These are phyloP conservation scores for Accipiter virgatus DNA, from an alignment of 2,113 vertebrate species.

Conservation along the genomic window DNA sequence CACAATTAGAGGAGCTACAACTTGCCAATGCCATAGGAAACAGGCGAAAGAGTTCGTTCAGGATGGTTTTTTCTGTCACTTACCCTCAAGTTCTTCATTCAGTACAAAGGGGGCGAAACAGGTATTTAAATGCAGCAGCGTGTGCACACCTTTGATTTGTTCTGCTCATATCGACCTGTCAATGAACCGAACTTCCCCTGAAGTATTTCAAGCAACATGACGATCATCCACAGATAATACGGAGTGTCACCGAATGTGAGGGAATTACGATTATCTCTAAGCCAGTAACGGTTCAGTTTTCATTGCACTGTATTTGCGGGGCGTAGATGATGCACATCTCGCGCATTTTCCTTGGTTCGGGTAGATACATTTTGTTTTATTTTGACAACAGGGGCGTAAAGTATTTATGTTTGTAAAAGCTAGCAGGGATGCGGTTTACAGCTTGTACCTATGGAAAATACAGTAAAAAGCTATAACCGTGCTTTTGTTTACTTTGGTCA, in stretches of 20 bases:
- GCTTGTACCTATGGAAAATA: not conserved
- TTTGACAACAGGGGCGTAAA: not conserved
- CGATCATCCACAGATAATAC: not conserved
- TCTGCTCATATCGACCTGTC: not conserved
- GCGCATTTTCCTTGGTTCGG: not conserved
- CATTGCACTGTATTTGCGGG: not conserved
- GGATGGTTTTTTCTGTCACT: not conserved
- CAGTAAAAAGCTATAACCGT: not conserved
- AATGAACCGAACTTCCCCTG: not conserved
- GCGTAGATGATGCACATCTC: not conserved
- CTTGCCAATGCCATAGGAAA: slow-evolving; percentile 26
- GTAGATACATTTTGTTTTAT: not conserved
- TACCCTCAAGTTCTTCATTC: not conserved
- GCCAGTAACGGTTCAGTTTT: not conserved
- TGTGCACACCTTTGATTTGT: not conserved
- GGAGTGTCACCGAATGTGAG: not conserved
- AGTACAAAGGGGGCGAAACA: not conserved
- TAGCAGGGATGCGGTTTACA: not conserved
- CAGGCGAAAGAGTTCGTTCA: not conserved
- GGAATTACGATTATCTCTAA: not conserved
- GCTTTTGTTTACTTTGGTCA: not conserved
- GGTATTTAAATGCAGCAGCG: not conserved
- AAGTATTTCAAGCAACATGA: not conserved
- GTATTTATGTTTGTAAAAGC: not conserved
- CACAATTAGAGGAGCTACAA: not conserved